Evolutionary conservation across 2,113 vertebrate species (phyloP).

Genomic region (Fregetta grallaria): DNA sequence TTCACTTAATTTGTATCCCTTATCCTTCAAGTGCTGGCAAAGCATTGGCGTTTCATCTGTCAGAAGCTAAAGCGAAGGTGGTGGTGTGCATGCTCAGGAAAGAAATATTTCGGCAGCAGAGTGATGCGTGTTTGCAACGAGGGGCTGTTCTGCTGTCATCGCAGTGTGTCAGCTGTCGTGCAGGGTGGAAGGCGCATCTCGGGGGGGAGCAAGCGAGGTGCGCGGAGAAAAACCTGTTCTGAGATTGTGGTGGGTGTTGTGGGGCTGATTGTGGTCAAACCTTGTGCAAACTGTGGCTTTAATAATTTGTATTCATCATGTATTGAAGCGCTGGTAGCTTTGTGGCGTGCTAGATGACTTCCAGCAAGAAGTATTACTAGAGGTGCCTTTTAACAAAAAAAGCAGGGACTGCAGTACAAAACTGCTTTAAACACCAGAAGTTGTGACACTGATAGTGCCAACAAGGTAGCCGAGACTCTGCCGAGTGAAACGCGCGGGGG

Average conservation of each 20-base stretch:
- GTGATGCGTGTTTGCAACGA: accelerated
- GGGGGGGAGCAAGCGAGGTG: not conserved
- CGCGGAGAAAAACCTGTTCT: not conserved
- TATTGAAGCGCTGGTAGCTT: not conserved
- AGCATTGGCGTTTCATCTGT: not conserved
- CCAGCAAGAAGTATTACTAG: accelerated
- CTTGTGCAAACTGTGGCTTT: not conserved
- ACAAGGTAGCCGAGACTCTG: accelerated
- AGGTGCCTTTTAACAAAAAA: not conserved
- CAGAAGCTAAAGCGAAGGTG: not conserved
- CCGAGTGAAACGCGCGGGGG: accelerated
- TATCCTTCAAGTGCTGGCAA: not conserved
- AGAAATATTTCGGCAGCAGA: not conserved
- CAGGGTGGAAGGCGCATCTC: not conserved
- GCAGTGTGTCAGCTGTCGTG: accelerated
- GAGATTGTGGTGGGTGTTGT: not conserved
- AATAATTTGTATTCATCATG: accelerated
- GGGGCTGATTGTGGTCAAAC: not conserved
- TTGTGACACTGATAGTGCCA: not conserved
- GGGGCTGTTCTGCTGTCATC: not conserved
- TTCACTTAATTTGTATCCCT: not conserved
- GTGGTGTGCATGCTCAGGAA: not conserved
- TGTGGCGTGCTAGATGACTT: not conserved
- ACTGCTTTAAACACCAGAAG: accelerated
- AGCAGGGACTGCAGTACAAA: not conserved